Evolutionary conservation across 2,888 invertebrate genomes (phyloP).

Genomic region (Aphidius colemani): DNA sequence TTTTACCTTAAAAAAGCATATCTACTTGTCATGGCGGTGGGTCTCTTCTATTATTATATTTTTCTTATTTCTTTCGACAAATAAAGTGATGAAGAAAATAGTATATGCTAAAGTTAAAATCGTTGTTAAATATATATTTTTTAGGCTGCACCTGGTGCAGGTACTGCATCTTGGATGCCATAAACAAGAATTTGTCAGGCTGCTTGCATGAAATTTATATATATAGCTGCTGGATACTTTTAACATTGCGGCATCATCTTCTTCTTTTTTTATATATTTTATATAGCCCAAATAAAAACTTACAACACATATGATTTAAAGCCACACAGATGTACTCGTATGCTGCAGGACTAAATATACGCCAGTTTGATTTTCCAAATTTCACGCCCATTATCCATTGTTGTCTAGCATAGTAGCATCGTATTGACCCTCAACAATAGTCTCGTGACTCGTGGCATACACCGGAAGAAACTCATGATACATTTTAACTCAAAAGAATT

Average conservation of each 20-base stretch:
- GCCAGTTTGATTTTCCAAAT: conserved; percentile 50
- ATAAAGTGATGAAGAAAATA: neutral
- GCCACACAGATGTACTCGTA: neutral
- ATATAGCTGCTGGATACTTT: conserved; percentile 29
- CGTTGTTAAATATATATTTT: neutral
- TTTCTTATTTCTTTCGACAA: neutral
- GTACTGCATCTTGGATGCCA: conserved; percentile 33
- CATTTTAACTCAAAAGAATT: neutral
- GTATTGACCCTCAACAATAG: conserved; percentile 29
- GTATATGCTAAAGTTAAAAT: conserved; percentile 1
- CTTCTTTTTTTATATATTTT: neutral
- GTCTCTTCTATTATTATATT: conserved; percentile 2
- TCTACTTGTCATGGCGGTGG: conserved; percentile 13
- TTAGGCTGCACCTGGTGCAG: conserved; percentile 25
- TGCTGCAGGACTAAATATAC: conserved; percentile 7
- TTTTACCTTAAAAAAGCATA: neutral
- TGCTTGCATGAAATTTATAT: conserved; percentile 31
- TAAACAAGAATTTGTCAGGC: conserved; percentile 57
- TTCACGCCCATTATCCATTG: conserved; percentile 58
- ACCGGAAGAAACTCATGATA: conserved; percentile 12
- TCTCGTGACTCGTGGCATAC: conserved; percentile 26
- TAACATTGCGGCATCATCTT: conserved; percentile 13
- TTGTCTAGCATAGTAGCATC: conserved; percentile 28
- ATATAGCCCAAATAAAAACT: no score
- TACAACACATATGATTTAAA: no score